Evolutionary conservation across 2,113 vertebrate genomes (phyloP).

Genomic region (Daboia siamensis): DNA sequence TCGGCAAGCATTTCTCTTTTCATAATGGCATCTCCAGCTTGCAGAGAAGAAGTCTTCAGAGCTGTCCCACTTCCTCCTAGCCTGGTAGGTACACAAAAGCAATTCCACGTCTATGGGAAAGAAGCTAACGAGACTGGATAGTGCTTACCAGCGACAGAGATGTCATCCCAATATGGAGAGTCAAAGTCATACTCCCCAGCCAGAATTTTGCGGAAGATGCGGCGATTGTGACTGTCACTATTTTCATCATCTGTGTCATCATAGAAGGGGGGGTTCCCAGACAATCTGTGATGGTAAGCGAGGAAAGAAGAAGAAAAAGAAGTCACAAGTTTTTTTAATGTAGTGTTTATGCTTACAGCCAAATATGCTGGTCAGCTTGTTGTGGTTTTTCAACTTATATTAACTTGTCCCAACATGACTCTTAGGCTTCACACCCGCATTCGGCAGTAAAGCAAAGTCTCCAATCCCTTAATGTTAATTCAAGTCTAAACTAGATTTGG

Average conservation of each 20-base stretch:
- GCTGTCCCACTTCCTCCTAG: neutral
- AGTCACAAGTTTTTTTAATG: neutral
- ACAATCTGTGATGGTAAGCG: conserved; percentile 58
- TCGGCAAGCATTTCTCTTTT: neutral
- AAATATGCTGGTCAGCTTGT: neutral
- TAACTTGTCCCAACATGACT: neutral
- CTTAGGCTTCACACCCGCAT: neutral
- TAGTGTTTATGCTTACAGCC: neutral
- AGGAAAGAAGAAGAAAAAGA: no score
- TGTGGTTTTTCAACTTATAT: neutral
- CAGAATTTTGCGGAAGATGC: conserved; percentile 84
- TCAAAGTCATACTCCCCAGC: conserved; percentile 84
- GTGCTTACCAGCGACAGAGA: conserved; percentile 78
- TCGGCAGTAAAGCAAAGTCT: neutral
- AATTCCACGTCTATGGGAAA: neutral
- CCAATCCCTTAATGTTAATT: neutral
- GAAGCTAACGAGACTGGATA: neutral
- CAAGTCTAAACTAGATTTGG: neutral
- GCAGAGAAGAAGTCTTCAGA: neutral
- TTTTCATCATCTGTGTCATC: conserved; percentile 83
- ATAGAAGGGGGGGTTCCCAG: conserved; percentile 83
- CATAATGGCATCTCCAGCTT: neutral
- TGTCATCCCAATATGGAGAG: conserved; percentile 83
- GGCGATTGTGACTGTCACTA: conserved; percentile 79
- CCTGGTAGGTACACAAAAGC: neutral